Conservation (phyloP, 2,888 invertebrate genomes). For the Pyrrhosoma nymphula region DNA sequence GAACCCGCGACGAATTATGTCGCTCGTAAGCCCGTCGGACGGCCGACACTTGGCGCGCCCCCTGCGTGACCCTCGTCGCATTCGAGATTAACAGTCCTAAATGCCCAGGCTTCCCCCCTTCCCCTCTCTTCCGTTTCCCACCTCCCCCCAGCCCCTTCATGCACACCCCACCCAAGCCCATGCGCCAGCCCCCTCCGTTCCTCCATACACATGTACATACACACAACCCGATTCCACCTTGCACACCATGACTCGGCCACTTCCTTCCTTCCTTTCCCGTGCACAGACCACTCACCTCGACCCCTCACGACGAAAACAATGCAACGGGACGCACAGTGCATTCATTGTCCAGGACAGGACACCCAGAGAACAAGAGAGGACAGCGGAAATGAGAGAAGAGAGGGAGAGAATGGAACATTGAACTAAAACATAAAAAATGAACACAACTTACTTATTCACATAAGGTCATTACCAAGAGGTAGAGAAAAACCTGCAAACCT, state of each 20-base stretch:
- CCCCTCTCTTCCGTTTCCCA: neutral
- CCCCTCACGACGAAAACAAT: constrained; percentile 13
- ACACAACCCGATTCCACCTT: neutral
- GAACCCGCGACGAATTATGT: neutral
- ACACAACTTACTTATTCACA: too few species aligned
- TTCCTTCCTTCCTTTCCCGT: neutral
- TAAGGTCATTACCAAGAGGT: too few species aligned
- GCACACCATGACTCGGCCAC: neutral
- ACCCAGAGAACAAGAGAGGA: neutral
- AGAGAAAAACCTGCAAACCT: too few species aligned
- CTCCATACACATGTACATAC: too few species aligned
- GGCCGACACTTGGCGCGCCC: neutral
- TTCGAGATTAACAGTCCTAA: neutral
- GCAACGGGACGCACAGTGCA: neutral
- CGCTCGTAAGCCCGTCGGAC: neutral
- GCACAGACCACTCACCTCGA: neutral
- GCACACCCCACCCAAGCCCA: too few species aligned
- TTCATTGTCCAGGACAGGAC: neutral
- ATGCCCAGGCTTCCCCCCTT: neutral
- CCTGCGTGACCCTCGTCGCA: neutral
- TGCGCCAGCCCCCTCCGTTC: too few species aligned
- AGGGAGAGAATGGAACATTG: neutral
- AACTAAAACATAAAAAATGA: too few species aligned
- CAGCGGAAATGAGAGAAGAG: neutral
- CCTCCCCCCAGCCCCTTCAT: neutral